phyloP scores from a whole-genome alignment of 2,888 invertebrate genomes.

The Drosophila lutescens region DNA sequence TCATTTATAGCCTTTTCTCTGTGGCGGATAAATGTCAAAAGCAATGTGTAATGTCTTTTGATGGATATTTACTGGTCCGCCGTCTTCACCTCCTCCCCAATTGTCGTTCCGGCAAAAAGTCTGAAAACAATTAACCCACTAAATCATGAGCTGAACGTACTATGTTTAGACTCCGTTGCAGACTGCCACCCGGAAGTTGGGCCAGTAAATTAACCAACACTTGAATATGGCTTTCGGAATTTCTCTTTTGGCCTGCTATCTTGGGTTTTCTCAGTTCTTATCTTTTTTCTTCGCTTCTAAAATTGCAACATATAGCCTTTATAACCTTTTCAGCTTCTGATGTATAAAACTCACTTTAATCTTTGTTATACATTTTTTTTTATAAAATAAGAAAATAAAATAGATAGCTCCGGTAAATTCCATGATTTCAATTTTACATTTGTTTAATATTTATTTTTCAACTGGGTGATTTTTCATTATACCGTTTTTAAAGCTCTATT shows the following conservation, averaged over 20 bases:
- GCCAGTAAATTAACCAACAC: constrained; percentile 26
- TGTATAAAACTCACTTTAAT: not conserved
- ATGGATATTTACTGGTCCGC: constrained; percentile 10
- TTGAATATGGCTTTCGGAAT: constrained; percentile 7
- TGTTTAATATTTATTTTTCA: too few species aligned
- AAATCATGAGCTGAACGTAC: constrained; percentile 29
- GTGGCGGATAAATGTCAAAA: constrained; percentile 43
- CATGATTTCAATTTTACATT: too few species aligned
- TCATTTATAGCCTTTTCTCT: constrained; percentile 28
- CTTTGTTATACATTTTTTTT: too few species aligned
- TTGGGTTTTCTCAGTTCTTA: not conserved
- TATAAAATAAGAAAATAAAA: too few species aligned
- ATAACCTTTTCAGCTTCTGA: not conserved
- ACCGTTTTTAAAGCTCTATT: not conserved
- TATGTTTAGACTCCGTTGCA: constrained; percentile 7
- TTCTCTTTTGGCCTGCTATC: constrained; percentile 30
- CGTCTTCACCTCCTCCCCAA: not conserved
- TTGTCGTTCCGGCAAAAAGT: constrained; percentile 13
- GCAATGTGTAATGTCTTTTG: constrained; percentile 34
- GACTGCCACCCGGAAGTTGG: constrained; percentile 43
- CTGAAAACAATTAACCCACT: constrained; percentile 51
- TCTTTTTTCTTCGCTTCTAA: not conserved
- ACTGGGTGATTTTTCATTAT: not conserved
- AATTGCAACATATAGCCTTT: too few species aligned
- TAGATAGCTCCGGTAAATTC: too few species aligned